Evolutionary conservation across 92 coral and sea anemone species (phyloP).

Genomic region (Plumapathes pennacea): DNA sequence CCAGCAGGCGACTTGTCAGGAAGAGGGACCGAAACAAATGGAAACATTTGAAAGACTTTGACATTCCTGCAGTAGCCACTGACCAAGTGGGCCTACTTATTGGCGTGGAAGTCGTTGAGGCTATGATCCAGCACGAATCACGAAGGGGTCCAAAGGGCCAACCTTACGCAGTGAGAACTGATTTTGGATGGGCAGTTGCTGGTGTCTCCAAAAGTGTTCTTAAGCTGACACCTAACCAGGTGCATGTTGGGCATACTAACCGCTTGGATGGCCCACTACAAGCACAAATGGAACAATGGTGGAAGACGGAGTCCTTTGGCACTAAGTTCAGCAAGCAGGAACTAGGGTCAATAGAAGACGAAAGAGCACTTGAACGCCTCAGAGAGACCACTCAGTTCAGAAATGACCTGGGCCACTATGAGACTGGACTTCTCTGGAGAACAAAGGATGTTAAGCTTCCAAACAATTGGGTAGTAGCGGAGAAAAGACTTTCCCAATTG

Average conservation of each 20-base stretch:
- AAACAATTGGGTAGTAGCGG: conserved; percentile 38
- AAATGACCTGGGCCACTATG: conserved; percentile 51
- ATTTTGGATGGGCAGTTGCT: conserved; percentile 62
- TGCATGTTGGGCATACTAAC: conserved; percentile 40
- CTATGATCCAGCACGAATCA: conserved; percentile 48
- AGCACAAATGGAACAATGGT: conserved; percentile 57
- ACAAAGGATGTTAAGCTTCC: conserved; percentile 17
- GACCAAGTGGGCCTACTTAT: conserved; percentile 47
- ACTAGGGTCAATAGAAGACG: conserved; percentile 40
- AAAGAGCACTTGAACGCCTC: conserved; percentile 31
- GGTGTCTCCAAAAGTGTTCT: conserved; percentile 45
- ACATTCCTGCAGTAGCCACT: conserved; percentile 50
- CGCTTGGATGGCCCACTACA: conserved; percentile 18
- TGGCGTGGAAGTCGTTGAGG: conserved; percentile 57
- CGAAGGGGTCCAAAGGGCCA: conserved; percentile 58
- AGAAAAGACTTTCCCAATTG: conserved; percentile 23
- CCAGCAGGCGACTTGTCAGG: conserved; percentile 40
- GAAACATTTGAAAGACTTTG: conserved; percentile 55
- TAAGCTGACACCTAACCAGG: neutral
- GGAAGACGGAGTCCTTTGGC: conserved; percentile 72
- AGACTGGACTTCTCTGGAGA: conserved; percentile 54
- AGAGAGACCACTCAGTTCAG: conserved; percentile 35
- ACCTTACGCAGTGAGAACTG: conserved; percentile 59
- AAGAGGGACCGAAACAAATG: conserved; percentile 33
- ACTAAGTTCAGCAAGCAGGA: conserved; percentile 38